Base-by-base conservation (phyloP, 2,113 vertebrate species). In the Perognathus longimembris region DNA sequence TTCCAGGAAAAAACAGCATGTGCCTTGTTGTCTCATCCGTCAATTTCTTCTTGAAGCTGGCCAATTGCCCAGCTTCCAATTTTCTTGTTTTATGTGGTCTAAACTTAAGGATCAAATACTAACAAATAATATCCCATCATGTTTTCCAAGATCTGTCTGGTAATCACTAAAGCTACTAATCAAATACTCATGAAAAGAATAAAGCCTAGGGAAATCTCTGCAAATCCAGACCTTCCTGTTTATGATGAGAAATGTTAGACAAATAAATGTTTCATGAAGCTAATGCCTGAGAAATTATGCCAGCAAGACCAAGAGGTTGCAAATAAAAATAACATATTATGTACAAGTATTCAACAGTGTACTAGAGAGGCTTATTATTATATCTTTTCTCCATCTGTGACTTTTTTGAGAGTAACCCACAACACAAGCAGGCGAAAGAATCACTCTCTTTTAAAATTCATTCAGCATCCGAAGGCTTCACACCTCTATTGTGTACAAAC, bases 141-240 rank as follows among this genome's bases (percentile, higher is more conserved):
- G 76, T 83, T 94, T 85, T 38, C 64, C 61, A 24, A 73, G 91
- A 88, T 85, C 81, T 67, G 34, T 66, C 66, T 88, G 70, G 85
- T 86, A 45, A 93, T 94, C 90, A 86, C 18, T 11, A 64, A 91
- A 76, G 34, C 42, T 89, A 83, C 73, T 94, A 92, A 90, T 90
- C 91, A 91, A 92, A 89, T 92, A 88, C 92, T 92, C 83, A 92
- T 45, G 67, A 92, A 92, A 95, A 90, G 96, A 94, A 94, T 64
- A 89, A 94, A 87, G 59, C 57, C 69, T 14, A 34, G 61, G 36
- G 50, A 38, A 78, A 93, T 76, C 78, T 94, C 73, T 71, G 70
- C 54, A 94, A 74, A 91, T 87, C 50, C 50, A 30, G 93, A 61
- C 69, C 78, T 97, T 96, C 94, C 94, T 95, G 91, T 91, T 96